Base-by-base conservation (phyloP, 2,797 vertebrate species). In the Bradypodion ventrale region DNA sequence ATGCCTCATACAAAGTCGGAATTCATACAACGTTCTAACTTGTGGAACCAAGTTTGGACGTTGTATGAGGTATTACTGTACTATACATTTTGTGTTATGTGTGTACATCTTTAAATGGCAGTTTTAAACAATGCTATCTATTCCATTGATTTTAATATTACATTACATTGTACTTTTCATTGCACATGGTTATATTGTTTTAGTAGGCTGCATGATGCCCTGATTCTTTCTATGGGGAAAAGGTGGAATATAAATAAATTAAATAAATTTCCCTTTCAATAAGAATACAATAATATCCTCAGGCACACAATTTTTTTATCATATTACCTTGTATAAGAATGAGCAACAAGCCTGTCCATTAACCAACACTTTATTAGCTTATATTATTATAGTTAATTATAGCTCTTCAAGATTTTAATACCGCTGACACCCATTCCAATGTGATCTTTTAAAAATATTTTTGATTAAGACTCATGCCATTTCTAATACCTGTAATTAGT, bases 381-480 rank as follows among this genome's bases (percentile, higher is more conserved):
- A 56, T 49, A 63, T 7, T 49, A 63, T 7, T 52, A 52, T 37
- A 8, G 62, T 46, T 83, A 76, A 83, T 75, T 66, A 75, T 44
- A 56, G 27, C 7, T 40, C 73, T 40, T 32, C 32, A 52, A 25
- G 40, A 25, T 40, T 52, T 66, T 65, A 83, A 75, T 42, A 52
- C 12, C 29, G 37, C 7, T 40, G 32, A n/a, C 62, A 68, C 29
- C 4, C 60, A 5, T 83, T 68, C 52, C 25, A n/a, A 40, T 73
- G 8, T 46, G 60, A 8, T 66, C 60, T 75, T 83, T 63, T 49
- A 40, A 83, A 65, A 5, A 89, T 65, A 32, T 1, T 29, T 88
- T 88, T 15, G 40, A 46, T 74, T 89, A 23, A 5, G n/a, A 72
- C 89, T 88, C 15, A 78, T 49, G 70, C 12, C 85, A 66, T 4